A percentile compares a stretch with the other conserved stretches of the same genome.
Evolutionary conservation across 2,888 invertebrate species (phyloP).

Genomic region (Drosophila kanekoi): DNA sequence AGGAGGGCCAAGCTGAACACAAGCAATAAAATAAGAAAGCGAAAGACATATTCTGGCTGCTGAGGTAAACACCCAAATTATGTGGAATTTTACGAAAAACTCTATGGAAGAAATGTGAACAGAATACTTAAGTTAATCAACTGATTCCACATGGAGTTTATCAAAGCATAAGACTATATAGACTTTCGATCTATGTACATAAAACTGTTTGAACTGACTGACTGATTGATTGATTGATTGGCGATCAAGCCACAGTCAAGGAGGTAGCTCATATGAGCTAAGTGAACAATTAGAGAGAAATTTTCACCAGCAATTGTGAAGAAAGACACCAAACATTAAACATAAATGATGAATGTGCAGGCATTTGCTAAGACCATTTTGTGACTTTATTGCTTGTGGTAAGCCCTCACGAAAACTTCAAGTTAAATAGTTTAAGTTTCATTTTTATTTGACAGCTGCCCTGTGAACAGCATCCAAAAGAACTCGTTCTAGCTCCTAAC

Average conservation of each 20-base stretch:
- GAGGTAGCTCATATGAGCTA: too few relatives aligned
- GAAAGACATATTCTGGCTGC: conserved; percentile 10
- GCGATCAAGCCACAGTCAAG: too few relatives aligned
- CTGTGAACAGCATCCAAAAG: conserved; percentile 9
- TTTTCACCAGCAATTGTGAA: too few relatives aligned
- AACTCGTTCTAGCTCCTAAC: conserved; percentile 7
- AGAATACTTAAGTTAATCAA: background rate
- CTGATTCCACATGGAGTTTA: too few relatives aligned
- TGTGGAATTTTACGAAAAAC: background rate
- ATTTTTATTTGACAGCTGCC: conserved; percentile 39
- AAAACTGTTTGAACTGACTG: too few relatives aligned
- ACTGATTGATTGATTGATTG: too few relatives aligned
- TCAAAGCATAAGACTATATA: too few relatives aligned
- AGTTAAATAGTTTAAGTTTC: conserved; percentile 27
- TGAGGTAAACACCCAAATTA: background rate
- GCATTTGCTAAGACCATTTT: background rate
- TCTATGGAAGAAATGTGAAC: background rate
- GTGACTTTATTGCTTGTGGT: background rate
- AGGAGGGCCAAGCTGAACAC: conserved; percentile 10
- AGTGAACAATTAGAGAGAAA: too few relatives aligned
- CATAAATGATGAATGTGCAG: too few relatives aligned
- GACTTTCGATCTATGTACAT: too few relatives aligned
- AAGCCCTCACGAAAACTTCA: background rate
- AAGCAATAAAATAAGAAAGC: conserved; percentile 34
- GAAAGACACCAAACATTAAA: too few relatives aligned